Evolutionary conservation across 2,888 invertebrate species (phyloP).

Genomic region (Dichetophora obliterata): DNA sequence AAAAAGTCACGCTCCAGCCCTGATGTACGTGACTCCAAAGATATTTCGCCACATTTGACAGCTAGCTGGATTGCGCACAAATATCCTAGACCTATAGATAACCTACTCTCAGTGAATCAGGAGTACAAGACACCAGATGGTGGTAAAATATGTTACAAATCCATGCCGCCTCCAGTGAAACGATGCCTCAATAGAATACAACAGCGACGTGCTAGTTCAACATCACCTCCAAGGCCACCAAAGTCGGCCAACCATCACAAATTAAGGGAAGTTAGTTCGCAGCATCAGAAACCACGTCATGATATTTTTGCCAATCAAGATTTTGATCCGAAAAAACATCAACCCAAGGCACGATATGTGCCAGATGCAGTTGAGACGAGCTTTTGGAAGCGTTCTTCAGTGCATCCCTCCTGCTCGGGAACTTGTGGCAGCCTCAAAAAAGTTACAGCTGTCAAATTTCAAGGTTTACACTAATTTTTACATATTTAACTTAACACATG

Average conservation of each 20-base stretch:
- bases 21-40: conserved; percentile 79
- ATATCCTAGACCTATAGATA: conserved; percentile 79
- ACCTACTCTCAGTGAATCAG: conserved; percentile 55
- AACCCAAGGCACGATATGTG: conserved; percentile 82
- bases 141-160: background rate
- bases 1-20: conserved; percentile 83
- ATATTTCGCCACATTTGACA: conserved; percentile 83
- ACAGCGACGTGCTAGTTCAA: conserved; percentile 73
- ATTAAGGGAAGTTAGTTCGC: conserved; percentile 65
- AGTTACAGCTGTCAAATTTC: conserved; percentile 63
- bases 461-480: conserved; percentile 57
- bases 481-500: background rate
- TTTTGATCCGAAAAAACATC: conserved; percentile 82
- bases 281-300: conserved; percentile 65
- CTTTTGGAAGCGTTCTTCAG: conserved; percentile 53
- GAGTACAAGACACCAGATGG: background rate
- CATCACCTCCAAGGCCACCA: conserved; percentile 72
- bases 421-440: conserved; percentile 55
- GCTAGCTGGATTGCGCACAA: conserved; percentile 86
- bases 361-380: conserved; percentile 71
- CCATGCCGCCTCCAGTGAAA: background rate
- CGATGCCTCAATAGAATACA: conserved; percentile 60
- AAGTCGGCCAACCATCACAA: conserved; percentile 56
- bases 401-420: conserved; percentile 33
- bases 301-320: conserved; percentile 76